Conservation (phyloP, 2,888 invertebrate genomes). For the Coecobrya sp. region DNA sequence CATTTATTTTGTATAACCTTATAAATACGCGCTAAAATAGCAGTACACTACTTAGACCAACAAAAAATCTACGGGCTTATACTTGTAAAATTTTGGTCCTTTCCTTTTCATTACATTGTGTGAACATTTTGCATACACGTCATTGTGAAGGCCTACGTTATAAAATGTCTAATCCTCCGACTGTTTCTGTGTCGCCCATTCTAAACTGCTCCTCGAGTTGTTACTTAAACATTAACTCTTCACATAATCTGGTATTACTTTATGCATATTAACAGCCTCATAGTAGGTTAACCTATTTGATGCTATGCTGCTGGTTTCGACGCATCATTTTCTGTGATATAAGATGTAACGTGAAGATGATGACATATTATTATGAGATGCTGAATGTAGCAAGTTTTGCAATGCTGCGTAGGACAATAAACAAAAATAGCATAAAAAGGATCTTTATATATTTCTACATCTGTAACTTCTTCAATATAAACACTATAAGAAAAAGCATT, state of each 20-base stretch:
- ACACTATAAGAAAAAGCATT: no score
- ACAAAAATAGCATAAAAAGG: not conserved
- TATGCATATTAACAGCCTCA: not conserved
- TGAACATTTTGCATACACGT: slow-evolving; percentile 32
- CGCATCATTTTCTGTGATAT: slow-evolving; percentile 25
- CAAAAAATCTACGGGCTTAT: not conserved
- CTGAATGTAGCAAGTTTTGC: slow-evolving; percentile 4
- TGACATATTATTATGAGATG: slow-evolving; percentile 18
- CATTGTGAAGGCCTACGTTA: slow-evolving; percentile 48
- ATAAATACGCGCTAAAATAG: slow-evolving; percentile 49
- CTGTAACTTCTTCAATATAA: no score
- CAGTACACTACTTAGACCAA: slow-evolving; percentile 37
- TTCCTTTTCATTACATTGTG: slow-evolving; percentile 26
- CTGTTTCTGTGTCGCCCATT: slow-evolving; percentile 36
- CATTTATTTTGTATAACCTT: not conserved
- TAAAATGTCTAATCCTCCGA: not conserved
- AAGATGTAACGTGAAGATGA: slow-evolving; percentile 1
- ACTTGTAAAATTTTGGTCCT: not conserved
- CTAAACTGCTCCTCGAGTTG: slow-evolving; percentile 14
- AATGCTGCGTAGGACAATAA: not conserved
- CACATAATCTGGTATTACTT: slow-evolving; percentile 6
- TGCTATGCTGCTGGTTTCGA: not conserved
- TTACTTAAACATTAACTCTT: slow-evolving; percentile 23
- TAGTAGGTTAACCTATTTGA: slow-evolving; percentile 15
- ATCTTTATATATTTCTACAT: not conserved